Conservation (phyloP, 2,797 vertebrate genomes). For the Rhynchotus rufescens region DNA sequence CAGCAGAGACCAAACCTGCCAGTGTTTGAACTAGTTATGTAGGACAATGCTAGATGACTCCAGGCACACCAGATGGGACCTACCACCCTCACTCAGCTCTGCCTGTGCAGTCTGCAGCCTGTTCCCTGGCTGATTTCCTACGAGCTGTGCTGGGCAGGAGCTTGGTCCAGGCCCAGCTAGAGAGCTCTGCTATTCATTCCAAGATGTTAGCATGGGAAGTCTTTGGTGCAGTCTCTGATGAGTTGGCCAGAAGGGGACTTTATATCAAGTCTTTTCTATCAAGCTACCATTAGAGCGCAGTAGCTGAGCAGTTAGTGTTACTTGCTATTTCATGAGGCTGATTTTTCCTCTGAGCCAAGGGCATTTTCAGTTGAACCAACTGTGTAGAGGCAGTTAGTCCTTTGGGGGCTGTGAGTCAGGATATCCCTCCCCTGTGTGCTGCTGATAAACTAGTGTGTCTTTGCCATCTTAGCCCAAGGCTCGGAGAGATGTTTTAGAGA, state of each 20-base stretch:
- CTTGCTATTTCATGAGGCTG: accelerated
- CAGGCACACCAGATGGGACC: constrained; percentile 17
- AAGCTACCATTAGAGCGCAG: background rate
- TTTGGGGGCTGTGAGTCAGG: background rate
- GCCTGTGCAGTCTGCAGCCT: background rate
- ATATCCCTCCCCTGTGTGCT: background rate
- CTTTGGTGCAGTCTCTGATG: background rate
- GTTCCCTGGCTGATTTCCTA: background rate
- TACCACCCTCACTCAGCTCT: background rate
- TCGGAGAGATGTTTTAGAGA: background rate
- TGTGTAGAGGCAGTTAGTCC: background rate
- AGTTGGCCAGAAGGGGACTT: background rate
- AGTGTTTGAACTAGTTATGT: background rate
- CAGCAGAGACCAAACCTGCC: constrained; percentile 8
- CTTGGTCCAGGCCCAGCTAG: background rate
- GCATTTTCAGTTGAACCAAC: background rate
- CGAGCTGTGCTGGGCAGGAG: background rate
- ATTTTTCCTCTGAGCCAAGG: background rate
- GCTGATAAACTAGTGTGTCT: background rate
- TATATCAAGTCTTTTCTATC: background rate
- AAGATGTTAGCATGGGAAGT: background rate
- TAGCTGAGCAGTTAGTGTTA: background rate
- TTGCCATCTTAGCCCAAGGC: background rate
- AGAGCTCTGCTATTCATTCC: background rate
- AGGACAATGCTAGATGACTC: background rate